Conservation (phyloP, 2,888 invertebrate species). For the Agriotes lineatus region DNA sequence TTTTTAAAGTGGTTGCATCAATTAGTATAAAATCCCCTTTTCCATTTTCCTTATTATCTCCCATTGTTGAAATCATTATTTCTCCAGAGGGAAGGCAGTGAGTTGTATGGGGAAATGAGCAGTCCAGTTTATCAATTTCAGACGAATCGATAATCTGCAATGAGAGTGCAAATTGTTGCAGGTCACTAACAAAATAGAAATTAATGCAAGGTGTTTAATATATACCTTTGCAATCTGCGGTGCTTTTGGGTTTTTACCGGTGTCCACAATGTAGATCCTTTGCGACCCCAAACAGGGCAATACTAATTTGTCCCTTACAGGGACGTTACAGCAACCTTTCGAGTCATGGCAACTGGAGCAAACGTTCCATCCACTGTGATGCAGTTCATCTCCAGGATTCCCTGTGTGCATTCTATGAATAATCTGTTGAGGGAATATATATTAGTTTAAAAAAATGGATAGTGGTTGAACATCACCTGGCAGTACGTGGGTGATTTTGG, state of each 20-base stretch:
- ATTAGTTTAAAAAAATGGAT: background rate
- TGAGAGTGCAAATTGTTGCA: background rate
- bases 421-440: conserved; percentile 77
- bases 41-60: conserved; percentile 86
- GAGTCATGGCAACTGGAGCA: conserved; percentile 89
- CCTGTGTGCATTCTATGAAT: conserved; percentile 88
- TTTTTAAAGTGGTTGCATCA: conserved; percentile 83
- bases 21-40: conserved; percentile 91
- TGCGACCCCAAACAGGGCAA: conserved; percentile 86
- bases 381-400: conserved; percentile 86
- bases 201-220: background rate
- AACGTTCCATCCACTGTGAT: conserved; percentile 97
- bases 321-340: conserved; percentile 61
- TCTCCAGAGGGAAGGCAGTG: conserved; percentile 95
- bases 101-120: conserved; percentile 91
- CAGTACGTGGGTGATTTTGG: conserved; percentile 87
- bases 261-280: conserved; percentile 87
- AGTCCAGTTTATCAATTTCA: conserved; percentile 80
- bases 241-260: conserved; percentile 77
- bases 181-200: background rate
- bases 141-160: conserved; percentile 80
- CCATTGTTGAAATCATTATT: conserved; percentile 96
- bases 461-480: conserved; percentile 69
- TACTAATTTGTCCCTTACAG: conserved; percentile 82
- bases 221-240: conserved; percentile 81